Conservation (phyloP, 1,140 invertebrate species). For the Protaetia brevitarsis region DNA sequence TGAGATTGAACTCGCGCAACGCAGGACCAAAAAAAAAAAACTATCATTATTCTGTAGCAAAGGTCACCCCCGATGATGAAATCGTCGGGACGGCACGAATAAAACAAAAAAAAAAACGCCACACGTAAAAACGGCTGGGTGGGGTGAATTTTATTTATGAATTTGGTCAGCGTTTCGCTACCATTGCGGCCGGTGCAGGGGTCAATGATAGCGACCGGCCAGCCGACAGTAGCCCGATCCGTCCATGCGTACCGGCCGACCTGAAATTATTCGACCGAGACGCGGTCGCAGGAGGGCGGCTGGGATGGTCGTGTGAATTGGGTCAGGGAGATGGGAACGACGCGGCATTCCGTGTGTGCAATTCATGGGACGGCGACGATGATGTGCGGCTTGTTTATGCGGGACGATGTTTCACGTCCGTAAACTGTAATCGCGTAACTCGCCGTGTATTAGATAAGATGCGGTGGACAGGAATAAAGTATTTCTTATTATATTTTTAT, state of each 20-base stretch:
- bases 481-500: too few species aligned
- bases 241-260: not conserved
- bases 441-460: too few species aligned
- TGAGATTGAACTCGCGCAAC: too few species aligned
- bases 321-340: too few species aligned
- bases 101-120: too few species aligned
- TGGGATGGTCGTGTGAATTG: not conserved
- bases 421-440: not conserved
- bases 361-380: not conserved
- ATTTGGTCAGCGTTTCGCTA: slow-evolving; percentile 1
- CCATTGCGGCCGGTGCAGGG: not conserved
- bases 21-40: too few species aligned
- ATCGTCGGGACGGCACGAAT: too few species aligned
- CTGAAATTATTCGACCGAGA: slow-evolving; percentile 16
- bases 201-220: slow-evolving; percentile 4
- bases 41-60: too few species aligned
- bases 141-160: slow-evolving; percentile 11
- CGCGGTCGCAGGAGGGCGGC: not conserved
- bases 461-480: too few species aligned
- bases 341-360: not conserved
- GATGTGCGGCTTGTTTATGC: not conserved
- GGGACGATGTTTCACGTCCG: not conserved
- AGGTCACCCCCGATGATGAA: too few species aligned
- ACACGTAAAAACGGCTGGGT: too few species aligned
- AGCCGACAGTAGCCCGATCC: not conserved